Evolutionary conservation across 2,888 invertebrate species (phyloP).

Genomic region (Pinctada fucata): DNA sequence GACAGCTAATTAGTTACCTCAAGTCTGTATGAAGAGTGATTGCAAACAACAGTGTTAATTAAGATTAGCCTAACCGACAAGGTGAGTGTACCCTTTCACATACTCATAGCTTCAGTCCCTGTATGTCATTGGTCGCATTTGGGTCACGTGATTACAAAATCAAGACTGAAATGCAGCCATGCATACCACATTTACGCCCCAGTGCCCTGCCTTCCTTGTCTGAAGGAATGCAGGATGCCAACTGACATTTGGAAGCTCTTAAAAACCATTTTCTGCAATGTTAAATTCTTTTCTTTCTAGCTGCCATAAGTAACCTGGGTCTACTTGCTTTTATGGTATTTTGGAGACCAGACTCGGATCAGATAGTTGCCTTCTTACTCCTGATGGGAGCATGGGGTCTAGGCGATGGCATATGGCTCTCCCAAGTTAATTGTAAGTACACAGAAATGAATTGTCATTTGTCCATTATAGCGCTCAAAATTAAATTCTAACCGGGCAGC

Average conservation of each 20-base stretch:
- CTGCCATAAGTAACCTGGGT: slow-evolving; percentile 58
- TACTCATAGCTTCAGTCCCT: not conserved
- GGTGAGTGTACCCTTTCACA: not conserved
- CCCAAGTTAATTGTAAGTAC: slow-evolving; percentile 73
- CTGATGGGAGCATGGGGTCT: slow-evolving; percentile 71
- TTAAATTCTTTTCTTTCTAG: slow-evolving; percentile 46
- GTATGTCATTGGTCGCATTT: not conserved
- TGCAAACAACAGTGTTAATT: not conserved
- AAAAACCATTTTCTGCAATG: too few species aligned
- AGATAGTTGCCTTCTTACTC: slow-evolving; percentile 58
- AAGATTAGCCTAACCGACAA: not conserved
- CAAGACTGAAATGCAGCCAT: not conserved
- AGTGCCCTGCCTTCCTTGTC: not conserved
- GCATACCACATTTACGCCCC: not conserved
- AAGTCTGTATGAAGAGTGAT: not conserved
- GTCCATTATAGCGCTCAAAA: not conserved
- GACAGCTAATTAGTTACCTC: not conserved
- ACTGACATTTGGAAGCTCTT: not conserved
- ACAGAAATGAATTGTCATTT: not conserved
- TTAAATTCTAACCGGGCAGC: not conserved
- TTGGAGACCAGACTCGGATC: slow-evolving; percentile 63
- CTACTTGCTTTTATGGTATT: slow-evolving; percentile 63
- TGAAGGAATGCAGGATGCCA: not conserved
- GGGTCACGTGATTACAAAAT: not conserved
- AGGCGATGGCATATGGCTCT: slow-evolving; percentile 73